Conservation (phyloP, 2,888 invertebrate species). For the Ariolimax columbianus region DNA sequence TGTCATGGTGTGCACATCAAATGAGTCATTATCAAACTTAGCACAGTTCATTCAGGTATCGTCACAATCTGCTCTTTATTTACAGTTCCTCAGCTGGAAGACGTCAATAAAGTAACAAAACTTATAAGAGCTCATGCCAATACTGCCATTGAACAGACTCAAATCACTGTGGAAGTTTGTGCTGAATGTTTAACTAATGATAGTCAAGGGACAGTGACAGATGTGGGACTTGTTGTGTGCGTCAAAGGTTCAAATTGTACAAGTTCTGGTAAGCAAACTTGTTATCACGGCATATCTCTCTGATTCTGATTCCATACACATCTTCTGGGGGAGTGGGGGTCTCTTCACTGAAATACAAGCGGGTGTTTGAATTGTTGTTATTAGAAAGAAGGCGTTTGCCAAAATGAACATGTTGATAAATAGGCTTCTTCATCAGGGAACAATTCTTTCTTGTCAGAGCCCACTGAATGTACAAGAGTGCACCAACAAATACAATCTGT, state of each 20-base stretch:
- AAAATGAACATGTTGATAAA: too few species aligned
- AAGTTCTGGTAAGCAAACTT: neutral
- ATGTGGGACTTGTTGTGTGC: constrained; percentile 17
- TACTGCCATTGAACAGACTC: neutral
- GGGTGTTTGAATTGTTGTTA: too few species aligned
- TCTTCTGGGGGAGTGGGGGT: too few species aligned
- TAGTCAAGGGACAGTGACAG: neutral
- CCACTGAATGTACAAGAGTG: too few species aligned
- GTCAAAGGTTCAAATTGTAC: neutral
- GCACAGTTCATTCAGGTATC: neutral
- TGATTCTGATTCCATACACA: neutral
- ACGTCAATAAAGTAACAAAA: neutral
- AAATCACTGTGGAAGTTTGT: neutral
- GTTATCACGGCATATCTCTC: neutral
- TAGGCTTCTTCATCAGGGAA: too few species aligned
- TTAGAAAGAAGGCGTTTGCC: too few species aligned
- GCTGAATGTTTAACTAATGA: neutral
- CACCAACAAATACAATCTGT: too few species aligned
- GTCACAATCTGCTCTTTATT: neutral
- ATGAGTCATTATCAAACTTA: neutral
- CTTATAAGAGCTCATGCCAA: neutral
- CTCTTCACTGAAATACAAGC: too few species aligned
- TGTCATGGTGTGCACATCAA: neutral
- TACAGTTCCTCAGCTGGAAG: neutral
- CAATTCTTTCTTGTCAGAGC: too few species aligned